Conservation (phyloP, 2,888 invertebrate genomes). For the Nemotelus nigrinus region DNA sequence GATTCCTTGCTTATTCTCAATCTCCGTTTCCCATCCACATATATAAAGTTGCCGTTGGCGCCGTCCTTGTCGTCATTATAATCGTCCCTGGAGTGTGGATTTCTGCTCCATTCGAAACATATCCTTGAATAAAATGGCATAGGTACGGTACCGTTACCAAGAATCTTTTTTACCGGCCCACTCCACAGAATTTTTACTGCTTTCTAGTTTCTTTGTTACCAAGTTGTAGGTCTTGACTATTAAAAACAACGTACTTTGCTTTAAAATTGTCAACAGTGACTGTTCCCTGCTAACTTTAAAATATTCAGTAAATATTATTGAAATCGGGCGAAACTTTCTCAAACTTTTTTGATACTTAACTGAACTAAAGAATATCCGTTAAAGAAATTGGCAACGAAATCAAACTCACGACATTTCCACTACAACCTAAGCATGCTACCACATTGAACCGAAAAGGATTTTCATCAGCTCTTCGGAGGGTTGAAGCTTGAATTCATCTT, state of each 20-base stretch:
- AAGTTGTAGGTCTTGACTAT: not conserved
- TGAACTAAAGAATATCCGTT: too few relatives aligned
- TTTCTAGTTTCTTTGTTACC: not conserved
- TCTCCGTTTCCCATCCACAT: not conserved
- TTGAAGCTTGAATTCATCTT: constrained; percentile 51
- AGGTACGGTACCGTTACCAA: constrained; percentile 3
- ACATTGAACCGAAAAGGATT: constrained; percentile 47
- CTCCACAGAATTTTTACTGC: not conserved
- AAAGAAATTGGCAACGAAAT: too few relatives aligned
- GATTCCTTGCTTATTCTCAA: constrained; percentile 34
- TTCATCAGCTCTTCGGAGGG: constrained; percentile 44
- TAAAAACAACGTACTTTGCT: too few relatives aligned
- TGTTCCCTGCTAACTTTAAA: too few relatives aligned
- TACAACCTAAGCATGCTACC: not conserved
- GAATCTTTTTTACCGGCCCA: constrained; percentile 15
- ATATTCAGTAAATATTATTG: too few relatives aligned
- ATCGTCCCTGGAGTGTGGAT: constrained; percentile 31
- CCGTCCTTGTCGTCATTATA: constrained; percentile 20
- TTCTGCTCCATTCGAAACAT: constrained; percentile 32
- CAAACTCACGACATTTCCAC: too few relatives aligned
- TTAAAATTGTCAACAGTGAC: too few relatives aligned
- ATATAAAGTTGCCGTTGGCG: not conserved
- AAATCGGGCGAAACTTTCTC: too few relatives aligned
- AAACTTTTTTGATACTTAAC: too few relatives aligned
- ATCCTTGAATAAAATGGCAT: constrained; percentile 28